phyloP scores from a whole-genome alignment of 2,888 invertebrate species.

The Alviniconcha strummeri region DNA sequence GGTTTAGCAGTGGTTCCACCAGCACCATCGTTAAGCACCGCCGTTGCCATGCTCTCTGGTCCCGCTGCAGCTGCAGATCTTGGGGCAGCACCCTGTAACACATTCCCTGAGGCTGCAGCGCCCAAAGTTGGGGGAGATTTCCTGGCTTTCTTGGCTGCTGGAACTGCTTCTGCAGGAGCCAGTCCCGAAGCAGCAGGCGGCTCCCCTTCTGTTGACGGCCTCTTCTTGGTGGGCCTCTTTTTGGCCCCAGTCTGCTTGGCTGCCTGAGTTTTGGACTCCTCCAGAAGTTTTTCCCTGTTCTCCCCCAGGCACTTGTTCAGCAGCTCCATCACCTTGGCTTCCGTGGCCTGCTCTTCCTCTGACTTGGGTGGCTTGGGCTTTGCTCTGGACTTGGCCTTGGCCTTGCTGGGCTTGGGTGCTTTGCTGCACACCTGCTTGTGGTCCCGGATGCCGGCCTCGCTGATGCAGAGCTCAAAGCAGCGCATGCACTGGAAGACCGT shows the following conservation, averaged over 20 bases:
- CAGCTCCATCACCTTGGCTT: slow-evolving; percentile 28
- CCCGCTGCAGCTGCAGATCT: too few relatives aligned
- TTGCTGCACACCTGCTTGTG: slow-evolving; percentile 42
- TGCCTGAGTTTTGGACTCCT: not conserved
- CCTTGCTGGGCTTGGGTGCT: slow-evolving; percentile 27
- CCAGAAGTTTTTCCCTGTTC: slow-evolving; percentile 16
- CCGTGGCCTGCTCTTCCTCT: slow-evolving; percentile 26
- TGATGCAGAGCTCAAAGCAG: slow-evolving; percentile 44
- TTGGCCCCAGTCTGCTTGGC: not conserved
- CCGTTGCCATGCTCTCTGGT: not conserved
- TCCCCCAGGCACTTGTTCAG: slow-evolving; percentile 28
- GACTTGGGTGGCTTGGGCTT: slow-evolving; percentile 20
- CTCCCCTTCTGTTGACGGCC: slow-evolving; percentile 4
- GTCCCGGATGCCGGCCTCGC: slow-evolving; percentile 41
- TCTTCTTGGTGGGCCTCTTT: slow-evolving; percentile 14
- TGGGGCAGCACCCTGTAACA: too few relatives aligned
- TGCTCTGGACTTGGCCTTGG: slow-evolving; percentile 15
- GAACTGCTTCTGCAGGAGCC: not conserved
- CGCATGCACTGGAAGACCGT: slow-evolving; percentile 44
- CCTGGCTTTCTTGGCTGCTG: not conserved
- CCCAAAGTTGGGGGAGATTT: not conserved
- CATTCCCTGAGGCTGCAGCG: too few relatives aligned
- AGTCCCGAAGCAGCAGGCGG: not conserved
- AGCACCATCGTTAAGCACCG: not conserved
- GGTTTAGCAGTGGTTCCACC: too few relatives aligned